Percentiles rank a stretch among this genome's conserved stretches.
Evolutionary conservation across 2,888 invertebrate genomes (phyloP).

Genomic region (Chloroclystis v-ata): DNA sequence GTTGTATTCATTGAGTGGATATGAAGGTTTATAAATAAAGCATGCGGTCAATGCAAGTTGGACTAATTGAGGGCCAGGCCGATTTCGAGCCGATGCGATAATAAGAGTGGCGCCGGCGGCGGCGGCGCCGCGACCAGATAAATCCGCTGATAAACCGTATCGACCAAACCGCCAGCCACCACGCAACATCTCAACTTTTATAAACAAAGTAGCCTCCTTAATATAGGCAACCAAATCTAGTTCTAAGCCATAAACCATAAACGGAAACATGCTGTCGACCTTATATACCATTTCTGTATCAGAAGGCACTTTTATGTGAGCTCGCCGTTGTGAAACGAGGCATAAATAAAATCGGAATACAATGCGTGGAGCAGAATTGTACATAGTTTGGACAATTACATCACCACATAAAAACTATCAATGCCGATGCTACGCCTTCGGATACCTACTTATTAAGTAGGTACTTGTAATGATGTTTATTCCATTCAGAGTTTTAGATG

Average conservation of each 20-base stretch:
- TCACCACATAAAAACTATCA: slow-evolving; percentile 61
- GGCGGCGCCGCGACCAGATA: slow-evolving; percentile 39
- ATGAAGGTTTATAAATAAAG: slow-evolving; percentile 33
- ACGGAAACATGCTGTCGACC: slow-evolving; percentile 36
- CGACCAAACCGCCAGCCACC: slow-evolving; percentile 22
- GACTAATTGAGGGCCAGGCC: slow-evolving; percentile 46
- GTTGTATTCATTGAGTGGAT: slow-evolving; percentile 3
- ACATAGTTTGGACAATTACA: slow-evolving; percentile 51
- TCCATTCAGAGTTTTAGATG: slow-evolving; percentile 38
- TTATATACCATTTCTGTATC: slow-evolving; percentile 43
- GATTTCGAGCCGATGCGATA: slow-evolving; percentile 53
- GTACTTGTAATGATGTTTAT: slow-evolving; percentile 3
- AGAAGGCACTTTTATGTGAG: slow-evolving; percentile 38
- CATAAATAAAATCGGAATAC: slow-evolving; percentile 56
- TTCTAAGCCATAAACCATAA: slow-evolving; percentile 23
- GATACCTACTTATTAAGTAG: slow-evolving; percentile 32
- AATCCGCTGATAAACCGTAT: slow-evolving; percentile 47
- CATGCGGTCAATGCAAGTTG: slow-evolving; percentile 33
- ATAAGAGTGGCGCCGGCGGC: slow-evolving; percentile 45
- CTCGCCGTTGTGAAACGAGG: slow-evolving; percentile 57
- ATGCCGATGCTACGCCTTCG: slow-evolving; percentile 60
- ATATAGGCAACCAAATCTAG: slow-evolving; percentile 17
- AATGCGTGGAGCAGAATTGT: slow-evolving; percentile 48
- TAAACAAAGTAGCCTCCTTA: slow-evolving; percentile 20
- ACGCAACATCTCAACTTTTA: slow-evolving; percentile 10